Conservation (phyloP, 2,797 vertebrate species). For the Sebastiscus albofasciatus region DNA sequence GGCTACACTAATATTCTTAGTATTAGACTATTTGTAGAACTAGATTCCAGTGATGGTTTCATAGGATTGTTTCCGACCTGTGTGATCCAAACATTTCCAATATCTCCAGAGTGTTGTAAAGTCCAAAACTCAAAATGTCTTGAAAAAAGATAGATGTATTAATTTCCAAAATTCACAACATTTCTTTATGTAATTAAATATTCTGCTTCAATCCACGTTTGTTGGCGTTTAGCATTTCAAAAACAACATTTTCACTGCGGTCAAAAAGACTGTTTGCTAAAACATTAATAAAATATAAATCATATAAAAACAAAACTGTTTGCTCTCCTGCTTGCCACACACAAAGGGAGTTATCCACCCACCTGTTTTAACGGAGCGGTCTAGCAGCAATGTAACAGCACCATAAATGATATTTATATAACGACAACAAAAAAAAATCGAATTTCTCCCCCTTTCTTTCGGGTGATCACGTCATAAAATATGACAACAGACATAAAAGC, state of each 20-base stretch:
- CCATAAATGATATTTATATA: neutral
- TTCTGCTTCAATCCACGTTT: neutral
- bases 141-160: too few species aligned
- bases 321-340: neutral
- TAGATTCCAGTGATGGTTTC: too few species aligned
- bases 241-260: too few species aligned
- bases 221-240: neutral
- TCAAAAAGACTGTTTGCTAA: too few species aligned
- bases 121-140: too few species aligned
- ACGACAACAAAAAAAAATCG: neutral
- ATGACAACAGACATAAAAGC: neutral
- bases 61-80: too few species aligned
- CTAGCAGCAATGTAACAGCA: neutral
- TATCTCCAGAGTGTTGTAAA: accelerated
- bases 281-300: too few species aligned
- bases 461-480: neutral
- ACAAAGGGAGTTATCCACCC: neutral
- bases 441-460: neutral
- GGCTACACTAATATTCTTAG: too few species aligned
- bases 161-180: too few species aligned
- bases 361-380: neutral
- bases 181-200: too few species aligned
- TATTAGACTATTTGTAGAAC: too few species aligned
- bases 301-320: neutral
- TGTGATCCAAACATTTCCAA: too few species aligned